Evolutionary conservation across 2,113 vertebrate genomes (phyloP), one percentile per base, ranked within the genome.

Genomic region (Tragulus kanchil): DNA sequence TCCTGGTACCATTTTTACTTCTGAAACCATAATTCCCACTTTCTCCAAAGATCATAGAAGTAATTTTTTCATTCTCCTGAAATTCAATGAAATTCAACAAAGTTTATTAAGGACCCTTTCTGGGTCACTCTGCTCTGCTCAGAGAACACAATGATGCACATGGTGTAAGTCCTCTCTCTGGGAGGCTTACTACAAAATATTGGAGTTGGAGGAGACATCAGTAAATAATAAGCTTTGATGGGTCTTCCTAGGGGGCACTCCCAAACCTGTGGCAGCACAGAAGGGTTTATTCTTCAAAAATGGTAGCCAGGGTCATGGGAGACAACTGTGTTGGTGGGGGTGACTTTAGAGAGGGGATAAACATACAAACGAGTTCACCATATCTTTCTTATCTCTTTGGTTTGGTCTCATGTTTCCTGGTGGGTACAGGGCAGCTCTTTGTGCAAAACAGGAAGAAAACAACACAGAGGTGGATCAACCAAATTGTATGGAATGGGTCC

Each of bases 11-110:
- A 19, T 65, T 95, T 48, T 73, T 83, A 90, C 9, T 31, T 50
- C 17, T 73, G 42, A 96, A 93, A n/a, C 48, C 12, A 31, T 8
- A 45, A 79, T 52, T 89, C 25, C 26, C 42, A 87, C 65, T 73
- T 94, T 92, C 42, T 77, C 59, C 42, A 54, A 91, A 91, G 19
- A 86, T 9, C 61, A 52, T 50, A 7, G 50, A 85, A 94, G 73
- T 45, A 48, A 45, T 56, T 75, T 14, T 86, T 86, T 86, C 21
- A 61, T 12, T 89, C 67, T 54, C 31, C 50, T 91, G 42, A 1
- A 45, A 26, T 84, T 82, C 23, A 83, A 42, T 85, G 65, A 67
- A 83, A 54, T 58, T 65, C 42, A 42, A 73, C 56, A 89, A 79
- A 82, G 54, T 52, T 59, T 75, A 59, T 3, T 14, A 36, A 52